Evolutionary conservation across 2,113 vertebrate species (phyloP), one percentile per base, ranked within the genome.

Genomic region (Oophaga pumilio): DNA sequence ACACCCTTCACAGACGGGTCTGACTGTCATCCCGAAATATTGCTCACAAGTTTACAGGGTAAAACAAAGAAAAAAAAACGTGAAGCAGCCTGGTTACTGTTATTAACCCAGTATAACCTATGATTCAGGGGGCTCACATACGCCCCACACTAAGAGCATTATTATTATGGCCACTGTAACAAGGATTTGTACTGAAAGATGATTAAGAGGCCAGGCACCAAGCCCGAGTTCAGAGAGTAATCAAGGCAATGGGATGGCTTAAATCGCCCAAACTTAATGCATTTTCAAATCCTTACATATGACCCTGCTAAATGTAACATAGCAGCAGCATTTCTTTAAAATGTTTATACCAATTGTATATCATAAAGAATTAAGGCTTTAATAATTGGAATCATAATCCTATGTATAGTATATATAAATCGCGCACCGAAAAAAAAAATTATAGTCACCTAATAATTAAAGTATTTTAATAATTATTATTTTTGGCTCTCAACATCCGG

Each of bases 131-230:
- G 9, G 0, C 17, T 53, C 5, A 11, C 53, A 60, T 33, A 20
- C 20, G 24, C 26, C 77, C 60, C 6, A 33, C 28, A 20, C 53
- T 20, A 22, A 13, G 24, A 57, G 15, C 49, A 22, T n/a, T 57
- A 33, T 59, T 78, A 78, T 56, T 17, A 56, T 28, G 53, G 26
- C 15, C 12, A 60, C 56, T 28, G 77, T 4, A 60, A 6, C 77
- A 18, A 80, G 77, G 77, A 80, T 80, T 80, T 80, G 18, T 59
- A 57, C 77, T 60, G 26, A 80, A 15, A 80, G 53, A 80, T 80
- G 53, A 80, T 80, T 80, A 59, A 20, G 28, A 28, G 7, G 52
- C 20, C n/a, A 13, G 76, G 76, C 50, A 24, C 22, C 50, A 56
- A 53, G 76, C 50, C 73, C 52, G 74, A 24, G 69, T 26, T 10